These are phyloP conservation scores for Sorex araneus DNA, from an alignment of 2,113 vertebrate genomes.

Conservation along the genomic window DNA sequence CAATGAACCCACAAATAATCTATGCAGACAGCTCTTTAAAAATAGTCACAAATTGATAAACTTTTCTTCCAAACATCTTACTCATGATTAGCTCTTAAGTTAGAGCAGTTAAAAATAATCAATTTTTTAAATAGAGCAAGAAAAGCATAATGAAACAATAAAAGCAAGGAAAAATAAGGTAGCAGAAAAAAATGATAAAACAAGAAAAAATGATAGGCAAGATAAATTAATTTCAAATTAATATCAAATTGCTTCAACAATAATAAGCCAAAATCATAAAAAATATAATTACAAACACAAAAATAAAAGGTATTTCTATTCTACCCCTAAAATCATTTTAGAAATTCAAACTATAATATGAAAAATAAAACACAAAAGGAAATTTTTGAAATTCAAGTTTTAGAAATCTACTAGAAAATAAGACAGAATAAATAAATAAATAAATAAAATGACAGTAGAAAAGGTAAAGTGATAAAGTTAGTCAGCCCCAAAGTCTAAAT, in stretches of 20 bases:
- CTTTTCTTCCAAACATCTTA: no score
- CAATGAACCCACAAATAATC: neutral
- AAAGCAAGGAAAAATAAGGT: no score
- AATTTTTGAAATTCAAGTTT: conserved; percentile 42
- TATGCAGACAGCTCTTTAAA: neutral
- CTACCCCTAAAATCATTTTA: neutral
- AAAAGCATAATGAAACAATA: no score
- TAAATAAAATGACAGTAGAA: neutral
- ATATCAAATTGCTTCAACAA: neutral
- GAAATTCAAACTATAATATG: conserved; percentile 34
- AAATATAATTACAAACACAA: neutral
- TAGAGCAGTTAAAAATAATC: neutral
- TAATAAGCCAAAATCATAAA: conserved; percentile 5
- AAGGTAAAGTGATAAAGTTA: conserved; percentile 34
- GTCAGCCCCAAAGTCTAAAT: neutral
- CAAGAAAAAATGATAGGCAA: no score
- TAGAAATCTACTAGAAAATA: neutral
- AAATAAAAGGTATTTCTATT: neutral
- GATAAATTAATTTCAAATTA: neutral
- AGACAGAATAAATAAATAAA: neutral
- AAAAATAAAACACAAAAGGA: conserved; percentile 43
- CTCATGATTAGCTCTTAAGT: neutral
- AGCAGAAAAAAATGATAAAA: no score
- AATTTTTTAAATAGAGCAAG: no score
- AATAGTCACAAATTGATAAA: no score